Evolutionary conservation across 2,113 vertebrate species (phyloP).

Genomic region (Pterocles orientalis): DNA sequence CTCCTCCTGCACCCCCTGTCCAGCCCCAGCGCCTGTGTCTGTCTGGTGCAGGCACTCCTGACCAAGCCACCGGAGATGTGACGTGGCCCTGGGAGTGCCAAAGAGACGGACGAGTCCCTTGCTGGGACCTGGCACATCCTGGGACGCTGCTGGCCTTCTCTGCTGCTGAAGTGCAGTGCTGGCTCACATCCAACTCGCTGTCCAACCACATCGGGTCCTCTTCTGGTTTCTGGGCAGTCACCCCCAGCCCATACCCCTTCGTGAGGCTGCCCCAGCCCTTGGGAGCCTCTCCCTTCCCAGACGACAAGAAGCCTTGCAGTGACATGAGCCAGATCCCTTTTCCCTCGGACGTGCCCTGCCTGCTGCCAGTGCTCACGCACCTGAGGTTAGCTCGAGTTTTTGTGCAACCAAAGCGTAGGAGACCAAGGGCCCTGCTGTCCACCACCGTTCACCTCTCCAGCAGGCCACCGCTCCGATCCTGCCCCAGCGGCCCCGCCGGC

Average conservation of each 20-base stretch:
- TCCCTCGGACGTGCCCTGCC: not conserved
- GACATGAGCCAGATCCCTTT: not conserved
- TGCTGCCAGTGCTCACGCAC: not conserved
- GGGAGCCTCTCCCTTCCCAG: not conserved
- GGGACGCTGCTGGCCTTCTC: not conserved
- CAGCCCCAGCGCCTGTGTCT: not conserved
- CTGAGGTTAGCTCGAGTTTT: not conserved
- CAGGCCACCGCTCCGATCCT: not conserved
- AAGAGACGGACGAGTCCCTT: not conserved
- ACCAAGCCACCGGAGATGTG: no score
- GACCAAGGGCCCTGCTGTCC: not conserved
- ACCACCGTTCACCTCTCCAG: not conserved
- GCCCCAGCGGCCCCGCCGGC: not conserved
- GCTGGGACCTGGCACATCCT: not conserved
- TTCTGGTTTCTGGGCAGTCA: not conserved
- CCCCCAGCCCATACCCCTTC: not conserved
- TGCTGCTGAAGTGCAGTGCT: not conserved
- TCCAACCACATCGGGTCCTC: not conserved
- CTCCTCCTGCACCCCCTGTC: not conserved
- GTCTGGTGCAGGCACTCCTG: no score
- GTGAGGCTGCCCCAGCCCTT: not conserved
- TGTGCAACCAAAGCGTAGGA: not conserved
- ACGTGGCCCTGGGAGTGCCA: not conserved
- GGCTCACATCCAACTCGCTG: not conserved
- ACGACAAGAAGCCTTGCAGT: accelerated